Evolutionary conservation across 2,797 vertebrate genomes (phyloP).

Genomic region (Neopelma chrysocephalum): DNA sequence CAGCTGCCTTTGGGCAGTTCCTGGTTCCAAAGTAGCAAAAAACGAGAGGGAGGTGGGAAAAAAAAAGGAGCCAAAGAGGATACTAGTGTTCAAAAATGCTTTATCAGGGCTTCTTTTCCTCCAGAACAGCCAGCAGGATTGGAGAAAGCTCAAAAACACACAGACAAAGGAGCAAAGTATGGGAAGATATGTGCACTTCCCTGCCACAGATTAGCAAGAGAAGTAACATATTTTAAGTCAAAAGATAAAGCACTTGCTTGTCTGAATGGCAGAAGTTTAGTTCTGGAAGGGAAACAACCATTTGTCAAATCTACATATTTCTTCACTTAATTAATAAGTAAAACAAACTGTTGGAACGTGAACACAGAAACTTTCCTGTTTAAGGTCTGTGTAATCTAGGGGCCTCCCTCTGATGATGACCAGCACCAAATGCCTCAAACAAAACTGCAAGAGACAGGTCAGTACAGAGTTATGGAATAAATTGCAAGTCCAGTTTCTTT

Average conservation of each 20-base stretch:
- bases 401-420: neutral
- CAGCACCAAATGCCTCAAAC: neutral
- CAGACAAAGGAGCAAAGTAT: neutral
- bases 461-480: neutral
- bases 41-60: neutral
- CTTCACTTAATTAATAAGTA: neutral
- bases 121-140: neutral
- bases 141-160: neutral
- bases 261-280: neutral
- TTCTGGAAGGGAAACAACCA: neutral
- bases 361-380: neutral
- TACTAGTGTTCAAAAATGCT: neutral
- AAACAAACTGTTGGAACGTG: neutral
- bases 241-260: neutral
- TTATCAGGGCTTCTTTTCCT: neutral
- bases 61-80: neutral
- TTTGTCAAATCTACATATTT: constrained; percentile 10
- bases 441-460: neutral
- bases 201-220: neutral
- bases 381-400: neutral
- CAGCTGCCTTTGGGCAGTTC: neutral
- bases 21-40: neutral
- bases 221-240: neutral
- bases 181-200: neutral
- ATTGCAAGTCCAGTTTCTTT: neutral